phyloP scores from a whole-genome alignment of 2,113 vertebrate species.

The Limnothrissa miodon region DNA sequence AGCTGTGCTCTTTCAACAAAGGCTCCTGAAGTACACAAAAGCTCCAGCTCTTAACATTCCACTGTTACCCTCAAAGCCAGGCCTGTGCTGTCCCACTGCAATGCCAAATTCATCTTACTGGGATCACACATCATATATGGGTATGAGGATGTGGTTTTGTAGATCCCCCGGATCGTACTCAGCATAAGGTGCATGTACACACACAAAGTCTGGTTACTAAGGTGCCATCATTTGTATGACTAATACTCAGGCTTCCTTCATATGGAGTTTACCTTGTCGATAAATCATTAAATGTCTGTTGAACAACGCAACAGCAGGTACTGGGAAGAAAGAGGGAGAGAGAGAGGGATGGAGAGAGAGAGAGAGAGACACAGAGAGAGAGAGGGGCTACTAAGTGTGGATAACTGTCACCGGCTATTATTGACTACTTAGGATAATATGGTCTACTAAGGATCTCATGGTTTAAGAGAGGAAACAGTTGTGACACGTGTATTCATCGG shows the following conservation, averaged over 20 bases:
- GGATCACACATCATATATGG: constrained; percentile 54
- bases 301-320: constrained; percentile 58
- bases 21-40: constrained; percentile 51
- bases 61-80: constrained; percentile 43
- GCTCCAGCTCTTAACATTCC: constrained; percentile 51
- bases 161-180: constrained; percentile 62
- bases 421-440: background rate
- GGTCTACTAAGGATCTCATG: background rate
- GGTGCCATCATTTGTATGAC: constrained; percentile 77
- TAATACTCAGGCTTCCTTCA: constrained; percentile 75
- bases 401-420: background rate
- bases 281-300: constrained; percentile 68
- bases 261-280: constrained; percentile 74
- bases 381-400: constrained; percentile 8
- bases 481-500: background rate
- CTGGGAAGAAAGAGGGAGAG: constrained; percentile 34
- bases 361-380: constrained; percentile 17
- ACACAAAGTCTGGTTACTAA: constrained; percentile 65
- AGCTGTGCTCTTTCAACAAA: background rate
- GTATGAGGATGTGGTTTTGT: constrained; percentile 54
- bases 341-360: constrained; percentile 3
- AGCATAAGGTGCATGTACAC: constrained; percentile 62
- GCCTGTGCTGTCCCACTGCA: constrained; percentile 58
- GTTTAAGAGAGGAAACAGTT: background rate
- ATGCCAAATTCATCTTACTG: constrained; percentile 58